Evolutionary conservation across 35 echinoderm and acorn worm genomes (phyloP).

Genomic region (Chiridota heheva): DNA sequence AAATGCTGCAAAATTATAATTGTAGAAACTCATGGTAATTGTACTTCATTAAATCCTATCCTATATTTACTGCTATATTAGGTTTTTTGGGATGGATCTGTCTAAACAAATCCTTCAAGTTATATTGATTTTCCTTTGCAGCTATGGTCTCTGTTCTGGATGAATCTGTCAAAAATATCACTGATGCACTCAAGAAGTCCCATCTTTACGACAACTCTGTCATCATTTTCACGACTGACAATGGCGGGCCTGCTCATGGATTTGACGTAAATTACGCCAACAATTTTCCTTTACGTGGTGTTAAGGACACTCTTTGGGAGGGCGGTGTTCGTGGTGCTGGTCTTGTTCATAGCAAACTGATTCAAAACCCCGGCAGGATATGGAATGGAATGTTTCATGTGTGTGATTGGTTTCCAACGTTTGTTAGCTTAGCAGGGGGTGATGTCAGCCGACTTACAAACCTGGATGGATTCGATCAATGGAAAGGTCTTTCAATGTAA

Average conservation of each 20-base stretch:
- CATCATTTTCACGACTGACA: slow-evolving; percentile 94
- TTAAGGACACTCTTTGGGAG: slow-evolving; percentile 89
- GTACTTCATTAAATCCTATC: no score
- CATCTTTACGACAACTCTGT: slow-evolving; percentile 76
- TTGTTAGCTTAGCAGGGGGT: slow-evolving; percentile 77
- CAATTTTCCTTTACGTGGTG: slow-evolving; percentile 88
- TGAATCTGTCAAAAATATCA: slow-evolving; percentile 78
- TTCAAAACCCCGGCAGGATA: slow-evolving; percentile 64
- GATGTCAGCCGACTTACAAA: slow-evolving; percentile 42
- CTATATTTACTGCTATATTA: no score
- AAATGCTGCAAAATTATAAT: no score
- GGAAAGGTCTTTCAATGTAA: slow-evolving; percentile 72
- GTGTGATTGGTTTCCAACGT: slow-evolving; percentile 74
- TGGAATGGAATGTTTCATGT: slow-evolving; percentile 79
- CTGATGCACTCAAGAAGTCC: slow-evolving; percentile 53
- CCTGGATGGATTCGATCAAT: slow-evolving; percentile 72
- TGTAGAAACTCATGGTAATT: no score
- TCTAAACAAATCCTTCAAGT: no score
- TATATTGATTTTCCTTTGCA: slow-evolving; percentile 48
- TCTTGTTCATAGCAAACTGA: slow-evolving; percentile 63
- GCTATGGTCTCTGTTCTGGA: slow-evolving; percentile 89
- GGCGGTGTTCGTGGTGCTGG: slow-evolving; percentile 79
- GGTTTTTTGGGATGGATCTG: no score
- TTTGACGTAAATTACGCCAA: slow-evolving; percentile 84
- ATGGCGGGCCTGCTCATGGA: slow-evolving; percentile 79